Evolutionary conservation across 2,888 invertebrate genomes (phyloP), one percentile per base, ranked within the genome.

Genomic region (Selenia dentaria): DNA sequence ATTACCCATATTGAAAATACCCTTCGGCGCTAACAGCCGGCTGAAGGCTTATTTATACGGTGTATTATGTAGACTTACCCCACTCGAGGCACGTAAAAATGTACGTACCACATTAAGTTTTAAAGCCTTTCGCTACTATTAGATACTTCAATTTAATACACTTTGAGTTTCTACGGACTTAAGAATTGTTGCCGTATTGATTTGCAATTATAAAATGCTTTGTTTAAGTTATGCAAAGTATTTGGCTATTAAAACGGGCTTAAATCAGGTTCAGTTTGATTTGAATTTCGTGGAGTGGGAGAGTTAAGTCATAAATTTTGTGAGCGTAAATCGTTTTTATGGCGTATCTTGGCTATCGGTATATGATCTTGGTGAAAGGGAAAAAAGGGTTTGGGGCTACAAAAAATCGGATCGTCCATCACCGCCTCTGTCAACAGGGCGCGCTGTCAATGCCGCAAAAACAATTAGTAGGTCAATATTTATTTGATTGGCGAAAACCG

Each of bases 1-100:
- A 89, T 89, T 87, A 87, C 87, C 89, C 86, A 86, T 87, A 89
- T 88, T 87, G 89, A 85, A 87, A 87, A 86, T 87, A 85, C 87
- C 86, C 85, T 83, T 83, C 83, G 74, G 75, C 74, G 81, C 84
- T 83, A 85, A 83, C 82, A 81, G 79, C 77, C 74, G 72, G 65
- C 80, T 79, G 76, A 82, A 82, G 79, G 83, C 80, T 85, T 85
- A 85, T 85, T 83, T 83, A 82, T 82, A 80, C 72, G 67, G 67
- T 75, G 73, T 71, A 73, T 70, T 72, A 75, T 73, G 74, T 72
- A 64, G 61, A 74, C 70, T 73, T 61, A 69, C 62, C 61, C 63
- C 57, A 54, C 57, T 57, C 56, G 68, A 70, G 63, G 50, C 61
- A 63, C 63, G 64, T 74, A 69, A 70, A 68, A 73, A 67, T 66